These are phyloP conservation scores for Poicephalus meyeri DNA, from an alignment of 2,113 vertebrate species.

Conservation along the genomic window DNA sequence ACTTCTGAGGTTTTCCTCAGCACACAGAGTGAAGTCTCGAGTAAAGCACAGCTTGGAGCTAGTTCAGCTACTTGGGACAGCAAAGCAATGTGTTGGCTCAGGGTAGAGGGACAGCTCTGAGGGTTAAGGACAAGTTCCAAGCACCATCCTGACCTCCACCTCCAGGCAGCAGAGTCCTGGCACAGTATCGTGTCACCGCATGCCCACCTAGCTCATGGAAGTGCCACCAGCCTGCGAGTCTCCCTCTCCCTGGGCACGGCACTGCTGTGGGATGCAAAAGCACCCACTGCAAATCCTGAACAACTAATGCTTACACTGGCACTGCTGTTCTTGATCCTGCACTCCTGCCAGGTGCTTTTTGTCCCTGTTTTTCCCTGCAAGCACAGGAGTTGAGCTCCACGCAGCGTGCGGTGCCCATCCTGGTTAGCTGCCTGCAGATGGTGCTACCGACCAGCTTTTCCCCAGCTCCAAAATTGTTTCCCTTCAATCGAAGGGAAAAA, in stretches of 20 bases:
- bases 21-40: accelerated
- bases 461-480: neutral
- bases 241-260: accelerated
- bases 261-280: accelerated
- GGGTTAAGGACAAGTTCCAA: neutral
- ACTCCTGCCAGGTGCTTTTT: neutral
- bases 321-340: accelerated
- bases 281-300: accelerated
- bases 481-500: neutral
- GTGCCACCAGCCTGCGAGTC: accelerated
- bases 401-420: neutral
- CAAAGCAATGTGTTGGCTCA: neutral
- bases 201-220: too few species aligned
- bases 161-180: neutral
- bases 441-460: constrained; percentile 89
- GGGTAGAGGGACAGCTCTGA: neutral
- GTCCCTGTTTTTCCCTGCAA: neutral
- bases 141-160: neutral
- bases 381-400: neutral
- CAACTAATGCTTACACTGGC: accelerated
- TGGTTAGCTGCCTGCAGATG: constrained; percentile 88
- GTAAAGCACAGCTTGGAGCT: neutral
- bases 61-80: neutral
- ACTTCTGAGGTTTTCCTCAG: neutral
- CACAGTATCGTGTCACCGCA: accelerated